phyloP scores from a whole-genome alignment of 2,888 invertebrate genomes.

The Dryadula phaetusa region DNA sequence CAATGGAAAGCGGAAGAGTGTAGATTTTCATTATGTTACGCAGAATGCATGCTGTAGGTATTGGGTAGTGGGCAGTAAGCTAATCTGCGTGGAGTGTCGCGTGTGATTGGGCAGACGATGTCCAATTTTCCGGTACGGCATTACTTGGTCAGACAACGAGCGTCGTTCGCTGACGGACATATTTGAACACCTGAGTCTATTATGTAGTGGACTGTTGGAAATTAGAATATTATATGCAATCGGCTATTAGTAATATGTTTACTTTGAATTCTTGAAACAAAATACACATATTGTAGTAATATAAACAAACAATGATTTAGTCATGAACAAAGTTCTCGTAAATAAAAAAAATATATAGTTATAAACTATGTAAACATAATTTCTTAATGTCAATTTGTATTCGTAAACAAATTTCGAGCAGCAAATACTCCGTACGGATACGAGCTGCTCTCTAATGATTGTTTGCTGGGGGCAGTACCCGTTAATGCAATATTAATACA shows the following conservation, averaged over 20 bases:
- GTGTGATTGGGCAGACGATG: slow-evolving; percentile 81
- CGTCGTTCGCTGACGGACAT: slow-evolving; percentile 63
- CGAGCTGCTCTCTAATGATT: slow-evolving; percentile 73
- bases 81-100: slow-evolving; percentile 83
- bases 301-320: not conserved
- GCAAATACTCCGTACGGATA: slow-evolving; percentile 67
- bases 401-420: slow-evolving; percentile 76
- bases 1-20: slow-evolving; percentile 69
- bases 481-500: slow-evolving; percentile 85
- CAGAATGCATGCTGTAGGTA: slow-evolving; percentile 58
- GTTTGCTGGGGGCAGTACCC: slow-evolving; percentile 75
- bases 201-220: slow-evolving; percentile 33
- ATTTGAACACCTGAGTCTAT: slow-evolving; percentile 56
- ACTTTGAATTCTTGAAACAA: not conserved
- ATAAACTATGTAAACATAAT: slow-evolving; percentile 24
- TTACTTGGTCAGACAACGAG: slow-evolving; percentile 73
- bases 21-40: slow-evolving; percentile 63
- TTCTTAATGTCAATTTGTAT: slow-evolving; percentile 69
- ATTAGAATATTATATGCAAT: slow-evolving; percentile 11
- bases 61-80: slow-evolving; percentile 67
- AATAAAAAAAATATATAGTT: slow-evolving; percentile 1
- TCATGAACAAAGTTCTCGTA: not conserved
- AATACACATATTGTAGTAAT: not conserved
- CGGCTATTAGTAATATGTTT: not conserved
- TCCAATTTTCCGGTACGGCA: slow-evolving; percentile 81